These are phyloP conservation scores for Hemitrygon akajei DNA, from an alignment of 2,797 vertebrate species.

Conservation along the genomic window DNA sequence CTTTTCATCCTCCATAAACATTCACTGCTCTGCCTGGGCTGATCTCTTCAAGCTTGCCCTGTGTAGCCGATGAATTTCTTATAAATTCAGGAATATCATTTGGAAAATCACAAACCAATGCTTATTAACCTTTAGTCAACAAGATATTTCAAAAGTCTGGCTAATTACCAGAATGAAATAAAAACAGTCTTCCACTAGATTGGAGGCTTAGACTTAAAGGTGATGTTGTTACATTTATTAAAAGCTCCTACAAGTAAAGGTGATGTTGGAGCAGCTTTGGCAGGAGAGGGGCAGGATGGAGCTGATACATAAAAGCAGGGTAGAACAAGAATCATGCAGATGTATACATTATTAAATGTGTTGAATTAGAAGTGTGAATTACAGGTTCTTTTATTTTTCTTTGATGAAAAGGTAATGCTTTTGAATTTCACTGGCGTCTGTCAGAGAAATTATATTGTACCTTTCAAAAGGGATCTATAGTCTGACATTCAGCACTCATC, in stretches of 20 bases:
- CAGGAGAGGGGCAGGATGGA: background rate
- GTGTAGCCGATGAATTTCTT: background rate
- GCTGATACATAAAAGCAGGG: background rate
- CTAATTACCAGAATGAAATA: background rate
- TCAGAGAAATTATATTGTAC: background rate
- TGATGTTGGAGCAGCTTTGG: background rate
- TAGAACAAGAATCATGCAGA: background rate
- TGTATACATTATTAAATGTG: constrained; percentile 9
- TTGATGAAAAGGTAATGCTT: background rate
- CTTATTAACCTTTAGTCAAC: background rate
- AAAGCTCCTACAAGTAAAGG: background rate
- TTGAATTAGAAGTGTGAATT: constrained; percentile 5
- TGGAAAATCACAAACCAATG: background rate
- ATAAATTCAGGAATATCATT: background rate
- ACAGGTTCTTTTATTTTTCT: constrained; percentile 23
- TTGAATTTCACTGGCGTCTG: background rate
- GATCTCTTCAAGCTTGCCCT: background rate
- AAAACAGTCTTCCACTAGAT: background rate
- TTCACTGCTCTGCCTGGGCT: too few relatives aligned
- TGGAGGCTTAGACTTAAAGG: background rate
- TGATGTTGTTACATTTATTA: constrained; percentile 3
- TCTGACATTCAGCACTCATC: background rate
- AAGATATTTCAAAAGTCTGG: background rate
- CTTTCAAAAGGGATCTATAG: background rate
- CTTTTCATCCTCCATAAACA: background rate